A percentile compares a stretch with the other conserved stretches of the same genome.
phyloP scores from a whole-genome alignment of 2,888 invertebrate species.

The Platerodrilus igneus region DNA sequence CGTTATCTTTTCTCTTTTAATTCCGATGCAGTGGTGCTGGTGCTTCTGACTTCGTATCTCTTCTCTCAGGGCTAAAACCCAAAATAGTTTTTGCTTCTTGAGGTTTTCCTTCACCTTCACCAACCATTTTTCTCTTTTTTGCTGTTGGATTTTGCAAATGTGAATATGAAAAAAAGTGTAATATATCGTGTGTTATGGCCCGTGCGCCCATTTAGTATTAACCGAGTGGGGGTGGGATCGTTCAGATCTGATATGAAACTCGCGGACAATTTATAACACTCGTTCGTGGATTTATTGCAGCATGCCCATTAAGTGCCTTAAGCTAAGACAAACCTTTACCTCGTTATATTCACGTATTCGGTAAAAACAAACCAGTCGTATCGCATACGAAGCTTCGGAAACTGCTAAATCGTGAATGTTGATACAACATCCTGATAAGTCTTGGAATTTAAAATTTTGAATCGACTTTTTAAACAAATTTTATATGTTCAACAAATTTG shows the following conservation, averaged over 20 bases:
- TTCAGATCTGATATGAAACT: conserved; percentile 41
- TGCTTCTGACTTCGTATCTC: too few species aligned
- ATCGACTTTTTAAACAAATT: conserved; percentile 45
- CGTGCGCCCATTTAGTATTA: conserved; percentile 19
- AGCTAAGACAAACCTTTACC: conserved; percentile 32
- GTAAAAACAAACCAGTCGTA: conserved; percentile 5
- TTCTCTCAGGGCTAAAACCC: too few species aligned
- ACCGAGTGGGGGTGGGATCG: conserved; percentile 34
- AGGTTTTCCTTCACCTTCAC: too few species aligned
- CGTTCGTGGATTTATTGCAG: conserved; percentile 44
- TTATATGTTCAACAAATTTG: conserved; percentile 44
- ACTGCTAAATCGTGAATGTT: conserved; percentile 31
- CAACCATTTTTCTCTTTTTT: too few species aligned
- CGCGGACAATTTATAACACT: conserved; percentile 47
- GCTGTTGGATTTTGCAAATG: too few species aligned
- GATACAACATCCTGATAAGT: conserved; percentile 44
- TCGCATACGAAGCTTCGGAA: conserved; percentile 3
- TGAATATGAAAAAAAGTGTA: too few species aligned
- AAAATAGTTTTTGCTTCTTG: too few species aligned
- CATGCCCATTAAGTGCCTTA: conserved; percentile 35
- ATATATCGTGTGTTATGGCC: conserved; percentile 25
- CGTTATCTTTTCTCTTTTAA: too few species aligned
- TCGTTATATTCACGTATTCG: conserved; percentile 14
- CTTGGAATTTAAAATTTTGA: conserved; percentile 43
- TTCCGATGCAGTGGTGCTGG: too few species aligned